A percentile compares a stretch with the other conserved stretches of the same genome.
Evolutionary conservation across 1,140 invertebrate genomes (phyloP).

Genomic region (Drosophila ogumai): DNA sequence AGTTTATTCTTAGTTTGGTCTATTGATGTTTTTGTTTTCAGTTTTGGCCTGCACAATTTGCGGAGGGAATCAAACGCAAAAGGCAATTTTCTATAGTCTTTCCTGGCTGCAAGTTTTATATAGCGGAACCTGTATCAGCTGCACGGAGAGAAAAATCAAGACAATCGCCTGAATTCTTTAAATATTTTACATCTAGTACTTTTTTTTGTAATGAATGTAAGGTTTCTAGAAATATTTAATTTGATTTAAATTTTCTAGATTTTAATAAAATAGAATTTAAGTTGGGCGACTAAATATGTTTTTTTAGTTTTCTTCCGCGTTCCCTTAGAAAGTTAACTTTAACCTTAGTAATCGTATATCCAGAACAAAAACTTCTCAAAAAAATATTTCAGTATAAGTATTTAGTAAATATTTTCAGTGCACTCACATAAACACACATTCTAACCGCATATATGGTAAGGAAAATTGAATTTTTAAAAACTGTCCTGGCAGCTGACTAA

Average conservation of each 20-base stretch:
- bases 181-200: too few species aligned
- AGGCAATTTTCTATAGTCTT: conserved; percentile 64
- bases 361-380: neutral
- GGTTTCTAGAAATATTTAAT: too few species aligned
- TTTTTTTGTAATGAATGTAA: too few species aligned
- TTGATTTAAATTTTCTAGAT: too few species aligned
- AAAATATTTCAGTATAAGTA: neutral
- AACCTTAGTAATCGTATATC: neutral
- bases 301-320: too few species aligned
- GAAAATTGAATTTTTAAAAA: conserved; percentile 83
- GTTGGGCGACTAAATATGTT: too few species aligned
- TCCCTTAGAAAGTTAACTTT: neutral
- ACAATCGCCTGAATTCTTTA: too few species aligned
- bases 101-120: conserved; percentile 65
- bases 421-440: conserved; percentile 37
- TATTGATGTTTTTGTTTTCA: conserved; percentile 47
- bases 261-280: too few species aligned
- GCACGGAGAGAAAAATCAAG: neutral
- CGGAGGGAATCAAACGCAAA: conserved; percentile 44
- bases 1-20: conserved; percentile 47
- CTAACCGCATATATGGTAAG: conserved; percentile 64
- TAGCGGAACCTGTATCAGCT: conserved; percentile 19
- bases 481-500: conserved; percentile 65
- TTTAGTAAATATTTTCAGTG: conserved; percentile 1
- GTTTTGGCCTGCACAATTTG: conserved; percentile 31